These are phyloP conservation scores for Lerista edwardsae DNA, from an alignment of 2,797 vertebrate species.

Conservation along the genomic window DNA sequence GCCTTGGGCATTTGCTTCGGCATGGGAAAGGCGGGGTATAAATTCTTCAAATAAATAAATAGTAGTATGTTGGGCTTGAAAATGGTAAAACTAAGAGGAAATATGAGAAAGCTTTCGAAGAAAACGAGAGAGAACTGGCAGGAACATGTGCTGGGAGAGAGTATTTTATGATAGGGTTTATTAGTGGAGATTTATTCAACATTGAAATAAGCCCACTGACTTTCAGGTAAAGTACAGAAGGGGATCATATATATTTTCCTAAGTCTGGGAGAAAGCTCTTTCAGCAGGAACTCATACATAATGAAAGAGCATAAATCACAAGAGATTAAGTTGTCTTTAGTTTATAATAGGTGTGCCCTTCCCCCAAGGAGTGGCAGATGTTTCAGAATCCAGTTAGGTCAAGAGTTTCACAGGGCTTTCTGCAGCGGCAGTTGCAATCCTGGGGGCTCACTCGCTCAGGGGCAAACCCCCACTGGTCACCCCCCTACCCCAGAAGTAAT, in stretches of 20 bases:
- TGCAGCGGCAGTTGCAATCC: background rate
- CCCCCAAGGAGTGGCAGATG: background rate
- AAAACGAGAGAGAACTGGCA: background rate
- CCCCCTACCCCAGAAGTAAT: too few relatives aligned
- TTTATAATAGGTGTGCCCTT: constrained; percentile 8
- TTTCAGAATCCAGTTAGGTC: background rate
- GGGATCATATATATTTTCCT: constrained; percentile 19
- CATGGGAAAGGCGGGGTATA: too few relatives aligned
- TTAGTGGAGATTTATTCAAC: background rate
- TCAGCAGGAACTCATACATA: background rate
- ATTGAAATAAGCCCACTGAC: background rate
- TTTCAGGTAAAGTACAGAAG: background rate
- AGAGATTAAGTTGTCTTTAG: background rate
- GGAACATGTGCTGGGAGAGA: background rate
- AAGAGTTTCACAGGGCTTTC: background rate
- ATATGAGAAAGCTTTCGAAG: background rate
- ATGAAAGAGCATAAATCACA: background rate
- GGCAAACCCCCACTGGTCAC: too few relatives aligned
- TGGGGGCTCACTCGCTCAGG: too few relatives aligned
- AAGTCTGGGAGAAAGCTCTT: background rate
- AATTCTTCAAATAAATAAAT: too few relatives aligned
- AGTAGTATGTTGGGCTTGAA: too few relatives aligned
- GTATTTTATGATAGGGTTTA: background rate
- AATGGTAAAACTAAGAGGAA: too few relatives aligned
- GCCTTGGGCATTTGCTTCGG: too few relatives aligned